Evolutionary conservation across 1,140 invertebrate genomes (phyloP).

Genomic region (Drosophila watanabei): DNA sequence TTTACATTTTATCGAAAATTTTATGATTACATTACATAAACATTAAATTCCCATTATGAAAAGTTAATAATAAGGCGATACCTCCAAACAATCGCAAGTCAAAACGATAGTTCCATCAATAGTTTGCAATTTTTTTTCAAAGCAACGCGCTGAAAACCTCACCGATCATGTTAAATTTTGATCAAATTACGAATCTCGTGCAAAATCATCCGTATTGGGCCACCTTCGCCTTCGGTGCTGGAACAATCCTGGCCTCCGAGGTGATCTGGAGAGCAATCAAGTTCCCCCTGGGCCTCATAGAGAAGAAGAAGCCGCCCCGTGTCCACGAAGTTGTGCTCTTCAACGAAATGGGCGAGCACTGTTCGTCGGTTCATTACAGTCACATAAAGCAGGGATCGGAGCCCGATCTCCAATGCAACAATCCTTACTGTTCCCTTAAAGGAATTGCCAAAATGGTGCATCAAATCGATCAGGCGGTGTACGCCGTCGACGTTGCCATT

Average conservation of each 20-base stretch:
- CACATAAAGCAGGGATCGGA: background rate
- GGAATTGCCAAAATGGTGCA: slow-evolving; percentile 36
- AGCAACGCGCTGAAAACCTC: slow-evolving; percentile 13
- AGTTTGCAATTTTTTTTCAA: background rate
- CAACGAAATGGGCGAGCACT: slow-evolving; percentile 45
- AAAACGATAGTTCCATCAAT: background rate
- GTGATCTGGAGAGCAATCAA: background rate
- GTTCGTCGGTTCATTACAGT: background rate
- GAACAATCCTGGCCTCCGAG: background rate
- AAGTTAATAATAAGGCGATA: no score
- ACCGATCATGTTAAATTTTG: background rate
- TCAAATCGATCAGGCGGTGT: slow-evolving; percentile 59
- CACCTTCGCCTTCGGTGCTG: background rate
- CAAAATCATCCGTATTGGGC: background rate
- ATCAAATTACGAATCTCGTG: slow-evolving; percentile 7
- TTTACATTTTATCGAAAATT: background rate
- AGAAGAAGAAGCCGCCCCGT: background rate
- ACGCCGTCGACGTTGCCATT: slow-evolving; percentile 71
- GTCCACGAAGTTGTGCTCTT: slow-evolving; percentile 52
- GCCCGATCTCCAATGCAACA: slow-evolving; percentile 3
- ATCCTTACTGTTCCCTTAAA: slow-evolving; percentile 39
- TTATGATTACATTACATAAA: background rate
- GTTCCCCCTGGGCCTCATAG: background rate
- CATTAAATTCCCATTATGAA: no score
- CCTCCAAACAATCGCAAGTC: background rate